Base-by-base conservation (phyloP, 2,113 vertebrate species). In the Panthera leo region DNA sequence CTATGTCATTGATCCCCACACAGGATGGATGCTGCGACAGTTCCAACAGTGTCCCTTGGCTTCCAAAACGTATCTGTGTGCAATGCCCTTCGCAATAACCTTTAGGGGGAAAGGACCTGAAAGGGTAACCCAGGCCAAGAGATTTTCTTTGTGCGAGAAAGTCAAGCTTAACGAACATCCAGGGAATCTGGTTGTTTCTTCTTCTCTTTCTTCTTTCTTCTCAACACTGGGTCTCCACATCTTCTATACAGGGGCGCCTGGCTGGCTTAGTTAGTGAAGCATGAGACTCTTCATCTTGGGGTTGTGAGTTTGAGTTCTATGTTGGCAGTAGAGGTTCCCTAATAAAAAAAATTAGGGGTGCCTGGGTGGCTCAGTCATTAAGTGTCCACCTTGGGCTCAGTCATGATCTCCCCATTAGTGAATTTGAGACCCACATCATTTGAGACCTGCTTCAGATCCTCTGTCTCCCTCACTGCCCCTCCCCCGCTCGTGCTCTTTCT, bases 1-100 rank as follows among this genome's bases (percentile, higher is more conserved):
- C 87, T 19, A 0, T 15, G 75, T 3, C 53, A 9, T 0, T 7
- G 55, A 31, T 67, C 29, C 55, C 39, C 55, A 5, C 39, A 45
- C 48, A 7, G 21, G 39, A 1, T 2, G 1, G 34, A 42, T 4
- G 2, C 18, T 18, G n/a, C 5, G 3, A 55, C 61, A 65, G 7
- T 27, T 4, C 27, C 29, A 0, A 14, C 2, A 51, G 45, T 15
- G 1, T 10, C 42, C 36, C 23, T 5, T 51, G 39, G 39, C 63
- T 78, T 86, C 45, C 45, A 48, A 61, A 55, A 45, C 5, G 18
- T 1, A 53, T 34, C 45, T 6, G 34, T 95, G 34, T 75, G 23
- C 23, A 63, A 1, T 51, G 84, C 6, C 29, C 67, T 89, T 45
- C 53, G 18, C 23, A 68, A 2, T 42, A 65, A 75, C 71, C 71